Conservation (phyloP, 2,888 invertebrate species). For the Andrena camellia region DNA sequence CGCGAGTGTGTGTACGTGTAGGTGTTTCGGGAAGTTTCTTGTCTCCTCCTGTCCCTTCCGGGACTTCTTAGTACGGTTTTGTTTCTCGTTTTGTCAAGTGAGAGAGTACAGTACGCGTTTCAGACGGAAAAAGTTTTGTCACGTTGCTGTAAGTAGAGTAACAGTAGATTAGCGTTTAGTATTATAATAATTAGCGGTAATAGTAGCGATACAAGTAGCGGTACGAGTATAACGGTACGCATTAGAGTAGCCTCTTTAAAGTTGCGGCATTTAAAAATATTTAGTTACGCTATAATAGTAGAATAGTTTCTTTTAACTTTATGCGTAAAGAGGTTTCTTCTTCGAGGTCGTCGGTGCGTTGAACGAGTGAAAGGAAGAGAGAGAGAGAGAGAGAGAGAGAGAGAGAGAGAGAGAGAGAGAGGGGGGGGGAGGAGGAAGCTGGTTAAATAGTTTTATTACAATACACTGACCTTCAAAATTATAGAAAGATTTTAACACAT, state of each 20-base stretch:
- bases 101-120: conserved; percentile 20
- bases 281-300: conserved; percentile 56
- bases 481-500: too few relatives aligned
- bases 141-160: conserved; percentile 67
- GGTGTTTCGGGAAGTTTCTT: conserved; percentile 10
- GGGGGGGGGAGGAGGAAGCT: neutral
- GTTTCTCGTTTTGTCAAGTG: conserved; percentile 15
- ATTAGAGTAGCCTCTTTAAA: conserved; percentile 59
- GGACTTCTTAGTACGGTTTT: neutral
- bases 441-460: too few relatives aligned
- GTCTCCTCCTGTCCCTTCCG: neutral
- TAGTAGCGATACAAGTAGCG: conserved; percentile 71
- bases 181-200: conserved; percentile 67
- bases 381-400: conserved; percentile 22
- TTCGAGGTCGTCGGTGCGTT: conserved; percentile 47
- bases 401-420: conserved; percentile 7
- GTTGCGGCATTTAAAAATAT: conserved; percentile 68
- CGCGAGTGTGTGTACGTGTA: neutral
- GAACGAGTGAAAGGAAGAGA: conserved; percentile 29
- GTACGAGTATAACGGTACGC: conserved; percentile 70
- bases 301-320: conserved; percentile 53
- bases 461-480: too few relatives aligned
- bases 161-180: conserved; percentile 68
- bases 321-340: conserved; percentile 26
- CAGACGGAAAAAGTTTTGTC: conserved; percentile 67